A percentile compares a stretch with the other conserved stretches of the same genome.
Conservation (phyloP, 2,797 vertebrate species). For the Salarias fasciatus region DNA sequence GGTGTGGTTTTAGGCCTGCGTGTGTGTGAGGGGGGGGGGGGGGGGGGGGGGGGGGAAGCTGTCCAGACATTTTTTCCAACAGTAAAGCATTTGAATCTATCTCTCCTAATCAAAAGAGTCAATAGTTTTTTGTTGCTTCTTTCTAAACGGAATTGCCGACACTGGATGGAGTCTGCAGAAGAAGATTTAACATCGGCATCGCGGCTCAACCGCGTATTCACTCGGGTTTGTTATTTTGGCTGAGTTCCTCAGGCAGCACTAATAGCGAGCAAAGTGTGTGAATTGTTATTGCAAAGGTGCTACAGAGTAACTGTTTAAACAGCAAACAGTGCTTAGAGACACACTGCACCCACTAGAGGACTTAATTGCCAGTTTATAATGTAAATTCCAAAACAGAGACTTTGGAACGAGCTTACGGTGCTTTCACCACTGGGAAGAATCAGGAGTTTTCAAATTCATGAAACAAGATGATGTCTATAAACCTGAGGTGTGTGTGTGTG, state of each 20-base stretch:
- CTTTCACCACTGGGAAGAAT: constrained; percentile 2
- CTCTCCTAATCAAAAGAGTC: constrained; percentile 39
- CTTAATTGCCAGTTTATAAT: constrained; percentile 54
- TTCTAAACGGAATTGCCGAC: constrained; percentile 9
- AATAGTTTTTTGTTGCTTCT: constrained; percentile 24
- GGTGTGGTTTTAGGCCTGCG: constrained; percentile 43
- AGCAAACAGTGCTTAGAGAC: constrained; percentile 61
- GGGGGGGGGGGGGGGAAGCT: too few relatives aligned
- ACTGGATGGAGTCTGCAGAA: constrained; percentile 22
- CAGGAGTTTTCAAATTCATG: constrained; percentile 8
- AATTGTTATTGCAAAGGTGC: constrained; percentile 57
- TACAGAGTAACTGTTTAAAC: constrained; percentile 65
- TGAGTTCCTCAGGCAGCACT: constrained; percentile 50
- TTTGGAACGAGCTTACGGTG: constrained; percentile 29
- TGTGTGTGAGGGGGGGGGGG: constrained; percentile 40
- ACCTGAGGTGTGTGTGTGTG: background rate
- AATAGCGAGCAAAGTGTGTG: constrained; percentile 51
- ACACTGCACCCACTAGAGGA: constrained; percentile 42
- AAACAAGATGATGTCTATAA: background rate
- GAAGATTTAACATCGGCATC: constrained; percentile 27
- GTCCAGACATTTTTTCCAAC: constrained; percentile 66
- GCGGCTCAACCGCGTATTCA: constrained; percentile 31
- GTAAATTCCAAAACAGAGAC: constrained; percentile 62
- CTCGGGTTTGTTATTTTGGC: constrained; percentile 64
- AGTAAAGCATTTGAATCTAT: constrained; percentile 43